Base-by-base conservation (phyloP, 2,113 vertebrate species). In the Cryptomyrus ogoouensis region DNA sequence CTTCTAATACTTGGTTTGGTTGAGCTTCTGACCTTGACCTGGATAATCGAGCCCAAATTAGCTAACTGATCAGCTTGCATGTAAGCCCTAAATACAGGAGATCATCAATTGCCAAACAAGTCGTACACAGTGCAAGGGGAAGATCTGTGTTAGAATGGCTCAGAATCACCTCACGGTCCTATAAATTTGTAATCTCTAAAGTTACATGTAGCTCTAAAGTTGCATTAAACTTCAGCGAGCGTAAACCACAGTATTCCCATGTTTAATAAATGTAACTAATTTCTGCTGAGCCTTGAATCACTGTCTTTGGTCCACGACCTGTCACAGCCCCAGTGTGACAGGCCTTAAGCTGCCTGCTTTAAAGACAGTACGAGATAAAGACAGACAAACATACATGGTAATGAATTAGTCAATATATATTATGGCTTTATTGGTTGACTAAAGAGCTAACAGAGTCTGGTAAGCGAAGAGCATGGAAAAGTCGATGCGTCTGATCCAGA, bases 361-460 rank as follows among this genome's bases (percentile, higher is more conserved):
- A 99, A 98, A 98, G 97, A 97, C 96, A 97, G 97, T 96, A 95
- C 92, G 96, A 96, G 97, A 96, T 97, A 96, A 97, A 97, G 97
- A 97, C 97, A 97, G 97, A 96, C 96, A 97, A 97, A 99, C 98
- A 99, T 98, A 97, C 96, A 96, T 97, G 97, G 97, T 99, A 99
- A 99, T 99, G 97, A 98, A 97, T 98, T 99, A 98, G 98, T 99
- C 98, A 98, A 99, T 99, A 99, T 98, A 97, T 99, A 99, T 99
- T 99, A 99, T 98, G 96, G 97, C 97, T 97, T 98, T 98, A 98
- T 99, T 98, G 98, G 98, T 98, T 97, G 96, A 97, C 98, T 98
- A 97, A 98, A 98, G 98, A 98, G 97, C 96, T 97, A 98, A 98
- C 97, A 98, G 97, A 98, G 98, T 96, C 97, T 96, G 94, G 97